phyloP scores from a whole-genome alignment of 2,888 invertebrate genomes.

The Habroteleia sp. region DNA sequence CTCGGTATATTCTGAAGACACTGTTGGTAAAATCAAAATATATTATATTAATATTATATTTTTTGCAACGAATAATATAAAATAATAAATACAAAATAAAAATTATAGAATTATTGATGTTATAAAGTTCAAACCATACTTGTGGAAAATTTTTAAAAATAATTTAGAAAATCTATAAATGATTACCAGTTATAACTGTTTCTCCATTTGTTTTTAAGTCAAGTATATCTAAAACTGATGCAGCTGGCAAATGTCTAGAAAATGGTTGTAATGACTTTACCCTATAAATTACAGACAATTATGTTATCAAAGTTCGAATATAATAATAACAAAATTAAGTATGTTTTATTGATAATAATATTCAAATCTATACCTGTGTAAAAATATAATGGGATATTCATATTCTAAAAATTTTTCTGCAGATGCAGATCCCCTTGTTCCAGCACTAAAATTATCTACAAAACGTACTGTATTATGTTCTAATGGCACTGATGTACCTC shows the following conservation, averaged over 20 bases:
- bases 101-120: no score
- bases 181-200: conserved; percentile 84
- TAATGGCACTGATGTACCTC: conserved; percentile 97
- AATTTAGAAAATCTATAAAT: background rate
- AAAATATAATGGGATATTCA: conserved; percentile 95
- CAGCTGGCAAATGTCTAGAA: conserved; percentile 91
- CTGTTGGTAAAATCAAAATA: no score
- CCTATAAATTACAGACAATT: conserved; percentile 80
- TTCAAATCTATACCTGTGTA: conserved; percentile 89
- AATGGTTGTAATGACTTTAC: conserved; percentile 95
- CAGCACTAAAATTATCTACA: conserved; percentile 99
- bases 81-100: conserved; percentile 9
- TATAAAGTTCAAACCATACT: no score
- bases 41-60: no score
- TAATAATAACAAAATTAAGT: no score
- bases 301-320: no score
- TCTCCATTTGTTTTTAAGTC: conserved; percentile 85
- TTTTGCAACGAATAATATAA: conserved; percentile 14
- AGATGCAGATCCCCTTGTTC: conserved; percentile 96
- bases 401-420: conserved; percentile 96
- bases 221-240: conserved; percentile 90
- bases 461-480: conserved; percentile 98
- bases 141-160: conserved; percentile 11
- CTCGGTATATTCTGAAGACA: conserved; percentile 88
- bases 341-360: no score